Percentiles rank a stretch among this genome's conserved stretches.
These are phyloP conservation scores for Podarcis raffonei DNA, from an alignment of 2,113 vertebrate genomes.

Conservation along the genomic window DNA sequence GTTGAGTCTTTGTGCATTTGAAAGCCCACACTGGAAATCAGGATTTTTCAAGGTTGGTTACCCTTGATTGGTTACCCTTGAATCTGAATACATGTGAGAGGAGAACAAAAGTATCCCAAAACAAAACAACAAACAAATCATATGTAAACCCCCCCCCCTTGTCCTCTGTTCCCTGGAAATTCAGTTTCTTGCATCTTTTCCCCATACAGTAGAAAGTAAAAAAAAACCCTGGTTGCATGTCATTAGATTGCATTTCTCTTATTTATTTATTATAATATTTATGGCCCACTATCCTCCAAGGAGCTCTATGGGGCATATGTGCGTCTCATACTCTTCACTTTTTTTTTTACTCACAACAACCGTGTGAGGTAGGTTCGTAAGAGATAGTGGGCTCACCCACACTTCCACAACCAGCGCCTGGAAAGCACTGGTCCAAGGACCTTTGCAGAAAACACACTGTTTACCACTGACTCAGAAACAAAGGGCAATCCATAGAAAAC, in stretches of 20 bases:
- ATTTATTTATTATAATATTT: background rate
- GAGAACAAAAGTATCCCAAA: background rate
- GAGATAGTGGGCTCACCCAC: too few species aligned
- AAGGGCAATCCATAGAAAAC: too few species aligned
- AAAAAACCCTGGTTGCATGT: background rate
- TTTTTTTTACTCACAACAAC: too few species aligned
- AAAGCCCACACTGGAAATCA: background rate
- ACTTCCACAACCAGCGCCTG: too few species aligned
- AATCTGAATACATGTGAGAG: background rate
- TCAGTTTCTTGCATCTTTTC: constrained; percentile 41
- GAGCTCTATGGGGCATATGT: too few species aligned
- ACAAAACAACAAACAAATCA: background rate
- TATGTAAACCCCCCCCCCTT: background rate
- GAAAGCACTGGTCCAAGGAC: too few species aligned
- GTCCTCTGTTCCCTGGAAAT: background rate
- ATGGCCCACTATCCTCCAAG: too few species aligned
- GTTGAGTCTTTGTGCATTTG: background rate
- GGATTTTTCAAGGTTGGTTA: background rate
- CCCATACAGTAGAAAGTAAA: constrained; percentile 7
- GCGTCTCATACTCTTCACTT: too few species aligned
- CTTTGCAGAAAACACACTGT: too few species aligned
- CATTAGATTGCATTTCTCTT: constrained; percentile 24
- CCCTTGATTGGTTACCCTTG: background rate
- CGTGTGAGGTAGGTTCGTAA: too few species aligned
- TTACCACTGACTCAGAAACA: too few species aligned